phyloP scores from a whole-genome alignment of 2,113 vertebrate species.

The Boleophthalmus pectinirostris region DNA sequence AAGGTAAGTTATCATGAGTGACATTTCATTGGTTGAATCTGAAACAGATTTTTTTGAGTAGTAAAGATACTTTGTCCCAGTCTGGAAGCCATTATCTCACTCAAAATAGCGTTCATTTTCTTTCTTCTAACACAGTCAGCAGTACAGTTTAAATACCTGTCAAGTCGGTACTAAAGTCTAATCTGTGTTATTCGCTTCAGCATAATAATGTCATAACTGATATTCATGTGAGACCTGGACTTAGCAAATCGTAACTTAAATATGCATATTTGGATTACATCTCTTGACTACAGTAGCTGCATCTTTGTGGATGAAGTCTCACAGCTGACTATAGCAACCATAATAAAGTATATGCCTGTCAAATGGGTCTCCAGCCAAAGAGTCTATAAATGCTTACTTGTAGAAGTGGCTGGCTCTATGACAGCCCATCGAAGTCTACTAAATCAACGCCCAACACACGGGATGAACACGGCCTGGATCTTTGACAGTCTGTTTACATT shows the following conservation, averaged over 20 bases:
- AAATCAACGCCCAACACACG: conserved; percentile 39
- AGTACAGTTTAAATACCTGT: too few species aligned
- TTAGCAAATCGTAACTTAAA: neutral
- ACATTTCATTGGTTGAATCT: too few species aligned
- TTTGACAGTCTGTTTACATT: conserved; percentile 29
- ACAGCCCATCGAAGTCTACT: conserved; percentile 31
- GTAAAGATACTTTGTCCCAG: too few species aligned
- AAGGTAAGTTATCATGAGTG: too few species aligned
- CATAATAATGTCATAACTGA: neutral
- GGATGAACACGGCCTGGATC: conserved; percentile 26
- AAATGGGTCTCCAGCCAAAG: conserved; percentile 31
- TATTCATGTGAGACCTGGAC: neutral
- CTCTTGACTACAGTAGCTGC: neutral
- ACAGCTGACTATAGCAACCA: conserved; percentile 15
- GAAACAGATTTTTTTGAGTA: too few species aligned
- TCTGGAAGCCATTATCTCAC: too few species aligned
- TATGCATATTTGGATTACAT: neutral
- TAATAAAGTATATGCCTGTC: conserved; percentile 45
- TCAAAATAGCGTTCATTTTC: too few species aligned
- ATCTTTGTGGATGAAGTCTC: conserved; percentile 4
- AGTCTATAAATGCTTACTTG: conserved; percentile 46
- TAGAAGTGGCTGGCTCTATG: conserved; percentile 35
- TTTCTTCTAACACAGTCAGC: too few species aligned
- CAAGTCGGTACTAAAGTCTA: neutral
- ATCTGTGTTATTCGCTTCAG: neutral